Evolutionary conservation across 2,888 invertebrate species (phyloP).

Genomic region (Mellilla xanthometata): DNA sequence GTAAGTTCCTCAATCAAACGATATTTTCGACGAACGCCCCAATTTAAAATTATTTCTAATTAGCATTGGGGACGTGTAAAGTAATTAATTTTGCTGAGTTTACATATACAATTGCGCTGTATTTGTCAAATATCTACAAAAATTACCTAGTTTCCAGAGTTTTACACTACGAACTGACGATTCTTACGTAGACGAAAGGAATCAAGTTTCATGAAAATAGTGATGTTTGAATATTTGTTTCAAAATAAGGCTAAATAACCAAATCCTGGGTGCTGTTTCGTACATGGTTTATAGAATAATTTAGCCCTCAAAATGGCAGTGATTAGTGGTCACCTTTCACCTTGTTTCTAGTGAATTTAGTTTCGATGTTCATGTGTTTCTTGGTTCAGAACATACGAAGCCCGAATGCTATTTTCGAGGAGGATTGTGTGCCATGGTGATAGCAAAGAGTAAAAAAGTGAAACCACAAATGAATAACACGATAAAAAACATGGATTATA

Average conservation of each 20-base stretch:
- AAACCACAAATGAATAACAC: conserved; percentile 70
- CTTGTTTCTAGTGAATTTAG: conserved; percentile 71
- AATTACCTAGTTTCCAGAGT: conserved; percentile 47
- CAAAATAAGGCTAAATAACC: conserved; percentile 44
- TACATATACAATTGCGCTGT: conserved; percentile 5
- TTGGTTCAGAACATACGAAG: conserved; percentile 56
- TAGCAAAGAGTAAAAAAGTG: conserved; percentile 81
- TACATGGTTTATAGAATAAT: conserved; percentile 40
- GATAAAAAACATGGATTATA: conserved; percentile 77
- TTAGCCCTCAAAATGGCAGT: conserved; percentile 65
- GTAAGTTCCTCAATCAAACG: conserved; percentile 74
- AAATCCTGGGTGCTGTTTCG: conserved; percentile 32
- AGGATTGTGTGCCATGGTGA: conserved; percentile 86
- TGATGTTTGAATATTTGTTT: conserved; percentile 66
- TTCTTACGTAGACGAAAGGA: conserved; percentile 70
- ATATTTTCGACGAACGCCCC: conserved; percentile 70
- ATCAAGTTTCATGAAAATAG: conserved; percentile 76
- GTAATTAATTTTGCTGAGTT: conserved; percentile 26
- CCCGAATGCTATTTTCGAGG: conserved; percentile 69
- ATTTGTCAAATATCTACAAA: conserved; percentile 33
- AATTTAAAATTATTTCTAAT: conserved; percentile 44
- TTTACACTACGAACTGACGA: conserved; percentile 53
- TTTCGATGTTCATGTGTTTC: conserved; percentile 73
- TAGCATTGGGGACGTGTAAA: conserved; percentile 16
- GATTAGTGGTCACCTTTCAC: conserved; percentile 73